Conservation (phyloP, 2,797 vertebrate genomes). For the Macroramphosus scolopax region DNA sequence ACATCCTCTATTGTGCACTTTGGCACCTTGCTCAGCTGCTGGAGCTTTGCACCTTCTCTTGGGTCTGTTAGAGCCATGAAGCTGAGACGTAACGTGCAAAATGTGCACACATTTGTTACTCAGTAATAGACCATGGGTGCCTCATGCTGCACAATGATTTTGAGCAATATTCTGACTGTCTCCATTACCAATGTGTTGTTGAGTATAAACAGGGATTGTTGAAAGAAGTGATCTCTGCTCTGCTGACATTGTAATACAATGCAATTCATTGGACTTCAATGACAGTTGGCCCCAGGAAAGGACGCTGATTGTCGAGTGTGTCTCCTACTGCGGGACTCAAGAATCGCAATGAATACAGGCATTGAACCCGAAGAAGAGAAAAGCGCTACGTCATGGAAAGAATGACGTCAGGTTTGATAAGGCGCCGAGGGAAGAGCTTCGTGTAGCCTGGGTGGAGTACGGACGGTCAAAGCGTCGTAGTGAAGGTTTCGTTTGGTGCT, state of each 20-base stretch:
- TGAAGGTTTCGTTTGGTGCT: slow-evolving; percentile 25
- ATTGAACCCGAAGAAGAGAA: slow-evolving; percentile 59
- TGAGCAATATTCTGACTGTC: neutral
- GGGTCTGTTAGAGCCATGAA: neutral
- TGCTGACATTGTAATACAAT: slow-evolving; percentile 11
- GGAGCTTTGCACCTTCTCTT: neutral
- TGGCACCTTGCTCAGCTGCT: neutral
- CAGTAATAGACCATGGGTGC: no score
- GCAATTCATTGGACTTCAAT: slow-evolving; percentile 22
- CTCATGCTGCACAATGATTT: neutral
- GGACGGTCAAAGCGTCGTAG: slow-evolving; percentile 14
- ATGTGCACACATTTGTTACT: slow-evolving; percentile 1
- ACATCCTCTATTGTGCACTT: neutral
- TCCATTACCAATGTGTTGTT: neutral
- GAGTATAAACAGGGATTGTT: neutral
- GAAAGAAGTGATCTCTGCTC: slow-evolving; percentile 3
- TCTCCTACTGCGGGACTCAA: slow-evolving; percentile 27
- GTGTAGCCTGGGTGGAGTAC: slow-evolving; percentile 60
- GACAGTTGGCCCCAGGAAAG: slow-evolving; percentile 4
- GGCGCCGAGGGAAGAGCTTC: slow-evolving; percentile 74
- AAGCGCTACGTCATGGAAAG: slow-evolving; percentile 83
- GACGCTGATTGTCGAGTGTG: slow-evolving; percentile 12
- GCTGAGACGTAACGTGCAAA: neutral
- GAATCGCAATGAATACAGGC: slow-evolving; percentile 64
- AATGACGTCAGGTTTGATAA: slow-evolving; percentile 85